Percentiles rank a stretch among this genome's conserved stretches.
Evolutionary conservation across 2,888 invertebrate genomes (phyloP).

Genomic region (Plebejus melissa): DNA sequence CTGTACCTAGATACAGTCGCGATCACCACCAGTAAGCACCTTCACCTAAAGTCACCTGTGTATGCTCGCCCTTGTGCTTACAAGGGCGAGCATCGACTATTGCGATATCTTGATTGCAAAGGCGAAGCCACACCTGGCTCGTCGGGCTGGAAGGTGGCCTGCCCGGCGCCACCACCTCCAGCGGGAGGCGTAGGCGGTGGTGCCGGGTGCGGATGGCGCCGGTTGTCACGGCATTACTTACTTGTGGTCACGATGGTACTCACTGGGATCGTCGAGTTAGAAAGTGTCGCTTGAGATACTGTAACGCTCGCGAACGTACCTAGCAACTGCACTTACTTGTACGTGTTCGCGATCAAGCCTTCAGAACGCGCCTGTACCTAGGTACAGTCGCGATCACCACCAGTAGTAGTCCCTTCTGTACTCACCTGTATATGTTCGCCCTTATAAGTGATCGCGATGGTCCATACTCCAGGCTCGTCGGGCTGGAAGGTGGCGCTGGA

Average conservation of each 20-base stretch:
- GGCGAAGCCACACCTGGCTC: no score
- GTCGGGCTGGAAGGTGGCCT: no score
- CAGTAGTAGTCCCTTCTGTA: background rate
- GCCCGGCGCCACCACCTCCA: no score
- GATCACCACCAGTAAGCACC: no score
- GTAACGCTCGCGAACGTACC: no score
- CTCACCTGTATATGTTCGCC: constrained; percentile 91
- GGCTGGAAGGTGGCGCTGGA: constrained; percentile 97
- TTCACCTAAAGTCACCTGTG: constrained; percentile 70
- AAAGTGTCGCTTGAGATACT: no score
- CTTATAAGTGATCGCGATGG: constrained; percentile 96
- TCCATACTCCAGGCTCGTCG: constrained; percentile 98
- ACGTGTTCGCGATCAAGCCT: constrained; percentile 80
- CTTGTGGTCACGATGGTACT: no score
- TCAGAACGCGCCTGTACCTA: background rate
- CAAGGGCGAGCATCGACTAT: no score
- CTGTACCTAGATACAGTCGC: no score
- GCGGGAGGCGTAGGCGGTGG: constrained; percentile 64
- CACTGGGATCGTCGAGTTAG: no score
- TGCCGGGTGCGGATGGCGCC: constrained; percentile 91
- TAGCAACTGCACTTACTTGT: constrained; percentile 75
- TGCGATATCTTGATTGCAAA: no score
- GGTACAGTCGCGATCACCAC: background rate
- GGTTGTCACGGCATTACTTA: constrained; percentile 70
- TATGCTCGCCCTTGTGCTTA: constrained; percentile 89